These are phyloP conservation scores for Danionella dracula DNA, from an alignment of 2,797 vertebrate genomes.

Conservation along the genomic window DNA sequence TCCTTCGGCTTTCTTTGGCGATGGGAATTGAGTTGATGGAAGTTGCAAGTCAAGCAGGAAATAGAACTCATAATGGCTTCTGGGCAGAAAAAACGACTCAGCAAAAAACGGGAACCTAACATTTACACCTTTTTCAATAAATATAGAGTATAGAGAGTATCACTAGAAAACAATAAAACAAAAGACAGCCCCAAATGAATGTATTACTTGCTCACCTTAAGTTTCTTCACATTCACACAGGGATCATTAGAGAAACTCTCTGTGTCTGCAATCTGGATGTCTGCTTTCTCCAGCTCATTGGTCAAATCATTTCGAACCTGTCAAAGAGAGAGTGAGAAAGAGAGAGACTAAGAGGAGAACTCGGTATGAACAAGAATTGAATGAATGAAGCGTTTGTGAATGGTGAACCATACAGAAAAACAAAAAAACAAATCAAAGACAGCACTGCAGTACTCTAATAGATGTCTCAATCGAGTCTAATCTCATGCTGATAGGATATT, in stretches of 20 bases:
- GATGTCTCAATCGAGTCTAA: slow-evolving; percentile 41
- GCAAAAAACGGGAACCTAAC: slow-evolving; percentile 12
- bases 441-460: slow-evolving; percentile 33
- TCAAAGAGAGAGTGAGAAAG: slow-evolving; percentile 11
- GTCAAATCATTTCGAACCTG: slow-evolving; percentile 98
- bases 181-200: not conserved
- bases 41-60: slow-evolving; percentile 47
- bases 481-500: slow-evolving; percentile 33
- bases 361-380: slow-evolving; percentile 6
- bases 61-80: slow-evolving; percentile 26
- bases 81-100: slow-evolving; percentile 6
- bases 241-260: slow-evolving; percentile 99
- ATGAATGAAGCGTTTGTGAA: slow-evolving; percentile 44
- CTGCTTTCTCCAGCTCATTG: slow-evolving; percentile 88
- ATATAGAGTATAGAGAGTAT: not conserved
- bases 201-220: slow-evolving; percentile 78
- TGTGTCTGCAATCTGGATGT: slow-evolving; percentile 95
- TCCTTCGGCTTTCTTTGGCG: slow-evolving; percentile 31
- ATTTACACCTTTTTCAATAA: not conserved
- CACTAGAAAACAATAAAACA: not conserved
- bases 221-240: slow-evolving; percentile 94
- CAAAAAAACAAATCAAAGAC: slow-evolving; percentile 11
- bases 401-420: slow-evolving; percentile 35
- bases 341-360: not conserved
- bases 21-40: slow-evolving; percentile 47